phyloP scores from a whole-genome alignment of 35 echinoderm and acorn worm species.

The Apostichopus japonicus region DNA sequence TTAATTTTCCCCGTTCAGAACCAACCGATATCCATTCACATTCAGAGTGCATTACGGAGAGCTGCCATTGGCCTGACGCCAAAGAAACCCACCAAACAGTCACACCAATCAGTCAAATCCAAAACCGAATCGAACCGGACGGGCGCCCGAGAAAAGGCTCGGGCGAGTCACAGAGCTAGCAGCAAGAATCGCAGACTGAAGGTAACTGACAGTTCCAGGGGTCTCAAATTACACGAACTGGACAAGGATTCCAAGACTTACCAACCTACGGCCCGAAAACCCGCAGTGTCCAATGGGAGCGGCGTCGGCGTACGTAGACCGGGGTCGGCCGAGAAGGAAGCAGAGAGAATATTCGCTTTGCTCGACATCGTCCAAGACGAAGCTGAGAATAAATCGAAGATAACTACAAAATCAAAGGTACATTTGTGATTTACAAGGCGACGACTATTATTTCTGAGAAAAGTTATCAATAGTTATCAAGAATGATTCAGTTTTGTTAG shows the following conservation, averaged over 20 bases:
- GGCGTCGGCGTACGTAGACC: background rate
- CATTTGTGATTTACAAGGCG: background rate
- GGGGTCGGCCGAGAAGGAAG: constrained; percentile 19
- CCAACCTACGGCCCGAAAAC: background rate
- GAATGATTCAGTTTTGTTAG: background rate
- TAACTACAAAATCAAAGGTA: constrained; percentile 38
- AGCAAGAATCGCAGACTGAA: constrained; percentile 57
- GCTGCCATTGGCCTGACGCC: constrained; percentile 35
- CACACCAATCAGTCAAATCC: constrained; percentile 19
- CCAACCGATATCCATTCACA: constrained; percentile 53
- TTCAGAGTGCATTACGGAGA: constrained; percentile 51
- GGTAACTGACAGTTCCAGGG: constrained; percentile 19
- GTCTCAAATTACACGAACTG: constrained; percentile 49
- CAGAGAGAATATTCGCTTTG: constrained; percentile 5
- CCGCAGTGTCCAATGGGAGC: constrained; percentile 31
- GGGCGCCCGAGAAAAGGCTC: constrained; percentile 44
- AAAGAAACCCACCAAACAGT: constrained; percentile 39
- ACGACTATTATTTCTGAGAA: background rate
- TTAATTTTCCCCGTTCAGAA: constrained; percentile 32
- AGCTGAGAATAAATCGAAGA: background rate
- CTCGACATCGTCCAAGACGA: constrained; percentile 34
- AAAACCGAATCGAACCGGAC: constrained; percentile 54
- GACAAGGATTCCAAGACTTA: constrained; percentile 35
- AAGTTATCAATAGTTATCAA: background rate
- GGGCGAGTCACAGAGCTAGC: constrained; percentile 3